Percentiles rank a stretch among this genome's conserved stretches.
Conservation (phyloP, 2,888 invertebrate genomes). For the Xylota segnis region DNA sequence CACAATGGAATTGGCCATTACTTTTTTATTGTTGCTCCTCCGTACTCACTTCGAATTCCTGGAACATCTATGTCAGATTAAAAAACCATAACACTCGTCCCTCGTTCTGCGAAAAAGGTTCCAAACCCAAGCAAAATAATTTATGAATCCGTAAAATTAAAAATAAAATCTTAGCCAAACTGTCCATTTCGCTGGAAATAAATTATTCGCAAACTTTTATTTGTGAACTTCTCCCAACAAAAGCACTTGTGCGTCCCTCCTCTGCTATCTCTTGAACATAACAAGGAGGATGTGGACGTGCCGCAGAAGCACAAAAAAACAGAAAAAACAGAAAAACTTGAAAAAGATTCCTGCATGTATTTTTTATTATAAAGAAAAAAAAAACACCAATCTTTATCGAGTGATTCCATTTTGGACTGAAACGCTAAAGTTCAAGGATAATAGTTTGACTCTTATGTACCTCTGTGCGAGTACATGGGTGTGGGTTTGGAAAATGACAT, state of each 20-base stretch:
- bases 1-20: no score
- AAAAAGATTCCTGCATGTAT: not conserved
- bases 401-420: constrained; percentile 8
- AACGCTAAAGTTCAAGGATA: constrained; percentile 45
- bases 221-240: not conserved
- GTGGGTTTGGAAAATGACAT: constrained; percentile 15
- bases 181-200: not conserved
- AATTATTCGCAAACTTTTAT: not conserved
- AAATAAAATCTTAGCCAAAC: not conserved
- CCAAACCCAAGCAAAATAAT: not conserved
- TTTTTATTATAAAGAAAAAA: constrained; percentile 5
- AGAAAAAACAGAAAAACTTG: not conserved
- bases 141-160: not conserved
- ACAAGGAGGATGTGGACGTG: not conserved
- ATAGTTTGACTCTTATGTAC: not conserved
- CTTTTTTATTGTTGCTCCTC: no score
- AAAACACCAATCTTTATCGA: constrained; percentile 29
- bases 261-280: not conserved
- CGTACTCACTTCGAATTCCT: no score
- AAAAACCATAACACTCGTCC: no score
- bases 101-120: not conserved
- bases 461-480: no score
- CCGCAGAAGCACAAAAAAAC: not conserved
- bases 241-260: not conserved
- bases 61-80: no score